Conservation (phyloP, 2,888 invertebrate genomes). For the Branchipolynoe longqiensis region DNA sequence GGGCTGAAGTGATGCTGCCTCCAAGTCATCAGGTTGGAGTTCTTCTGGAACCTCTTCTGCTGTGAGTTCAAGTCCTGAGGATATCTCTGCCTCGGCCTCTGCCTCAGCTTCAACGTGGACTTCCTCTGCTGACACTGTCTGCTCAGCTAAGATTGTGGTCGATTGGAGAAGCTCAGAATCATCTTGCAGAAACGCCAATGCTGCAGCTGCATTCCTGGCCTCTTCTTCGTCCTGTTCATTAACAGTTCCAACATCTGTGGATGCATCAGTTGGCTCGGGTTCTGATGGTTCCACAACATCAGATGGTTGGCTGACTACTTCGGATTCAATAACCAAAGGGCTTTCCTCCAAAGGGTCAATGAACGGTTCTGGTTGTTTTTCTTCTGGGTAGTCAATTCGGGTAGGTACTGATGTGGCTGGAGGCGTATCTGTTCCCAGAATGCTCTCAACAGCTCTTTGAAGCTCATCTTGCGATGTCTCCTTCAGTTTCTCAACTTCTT, state of each 20-base stretch:
- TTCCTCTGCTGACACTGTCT: no score
- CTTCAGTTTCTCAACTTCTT: constrained; percentile 60
- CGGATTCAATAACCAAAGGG: constrained; percentile 22
- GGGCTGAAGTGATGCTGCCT: not conserved
- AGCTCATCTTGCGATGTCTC: constrained; percentile 57
- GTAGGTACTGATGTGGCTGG: not conserved
- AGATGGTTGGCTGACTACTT: not conserved
- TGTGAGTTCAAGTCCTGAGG: not conserved
- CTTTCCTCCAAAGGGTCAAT: not conserved
- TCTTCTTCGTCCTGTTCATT: constrained; percentile 48
- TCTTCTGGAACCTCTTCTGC: not conserved
- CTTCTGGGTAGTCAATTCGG: constrained; percentile 18
- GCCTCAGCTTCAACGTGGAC: not conserved
- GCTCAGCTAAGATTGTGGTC: constrained; percentile 6
- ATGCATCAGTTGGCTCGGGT: not conserved
- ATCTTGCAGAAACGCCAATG: constrained; percentile 21
- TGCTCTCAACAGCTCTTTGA: constrained; percentile 25
- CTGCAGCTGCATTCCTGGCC: constrained; percentile 40
- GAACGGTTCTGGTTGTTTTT: not conserved
- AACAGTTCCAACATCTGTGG: not conserved
- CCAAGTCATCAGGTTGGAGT: not conserved
- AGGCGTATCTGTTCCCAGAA: constrained; percentile 14
- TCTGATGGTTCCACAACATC: not conserved
- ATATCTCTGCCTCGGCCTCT: not conserved
- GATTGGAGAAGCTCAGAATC: not conserved